A percentile compares a stretch with the other conserved stretches of the same genome.
These are phyloP conservation scores for Crypturellus tataupa DNA, from an alignment of 2,797 vertebrate species.

Conservation along the genomic window DNA sequence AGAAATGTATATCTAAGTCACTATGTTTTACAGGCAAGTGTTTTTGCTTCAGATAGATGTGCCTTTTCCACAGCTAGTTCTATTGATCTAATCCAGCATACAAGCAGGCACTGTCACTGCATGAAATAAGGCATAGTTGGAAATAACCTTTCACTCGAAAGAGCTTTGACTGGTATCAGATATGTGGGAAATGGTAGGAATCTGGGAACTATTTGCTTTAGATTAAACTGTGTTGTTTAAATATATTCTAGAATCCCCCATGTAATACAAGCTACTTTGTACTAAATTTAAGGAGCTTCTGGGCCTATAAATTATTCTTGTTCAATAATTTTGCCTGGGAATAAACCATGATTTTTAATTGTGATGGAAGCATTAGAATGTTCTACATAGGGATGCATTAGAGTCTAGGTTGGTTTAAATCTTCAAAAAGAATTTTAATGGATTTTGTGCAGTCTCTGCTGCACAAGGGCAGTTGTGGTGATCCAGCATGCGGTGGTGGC, in stretches of 20 bases:
- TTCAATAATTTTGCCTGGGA: not conserved
- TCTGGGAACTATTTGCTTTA: not conserved
- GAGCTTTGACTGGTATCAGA: not conserved
- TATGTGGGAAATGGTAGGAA: not conserved
- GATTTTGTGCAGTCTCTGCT: not conserved
- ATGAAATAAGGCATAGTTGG: not conserved
- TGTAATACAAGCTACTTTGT: not conserved
- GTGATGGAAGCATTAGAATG: not conserved
- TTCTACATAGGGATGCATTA: not conserved
- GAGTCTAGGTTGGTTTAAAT: not conserved
- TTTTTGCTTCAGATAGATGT: not conserved
- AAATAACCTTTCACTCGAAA: not conserved
- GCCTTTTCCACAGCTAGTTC: not conserved
- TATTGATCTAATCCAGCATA: not conserved
- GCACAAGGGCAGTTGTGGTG: not conserved
- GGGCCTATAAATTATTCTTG: not conserved
- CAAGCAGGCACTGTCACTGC: accelerated
- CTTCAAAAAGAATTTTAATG: not conserved
- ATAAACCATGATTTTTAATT: not conserved
- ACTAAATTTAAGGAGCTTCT: not conserved
- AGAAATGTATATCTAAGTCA: not conserved
- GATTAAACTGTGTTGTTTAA: not conserved
- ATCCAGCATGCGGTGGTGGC: not conserved
- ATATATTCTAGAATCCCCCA: not conserved
- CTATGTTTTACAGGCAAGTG: not conserved